These are phyloP conservation scores for Balearica regulorum DNA, from an alignment of 2,797 vertebrate species.

Conservation along the genomic window DNA sequence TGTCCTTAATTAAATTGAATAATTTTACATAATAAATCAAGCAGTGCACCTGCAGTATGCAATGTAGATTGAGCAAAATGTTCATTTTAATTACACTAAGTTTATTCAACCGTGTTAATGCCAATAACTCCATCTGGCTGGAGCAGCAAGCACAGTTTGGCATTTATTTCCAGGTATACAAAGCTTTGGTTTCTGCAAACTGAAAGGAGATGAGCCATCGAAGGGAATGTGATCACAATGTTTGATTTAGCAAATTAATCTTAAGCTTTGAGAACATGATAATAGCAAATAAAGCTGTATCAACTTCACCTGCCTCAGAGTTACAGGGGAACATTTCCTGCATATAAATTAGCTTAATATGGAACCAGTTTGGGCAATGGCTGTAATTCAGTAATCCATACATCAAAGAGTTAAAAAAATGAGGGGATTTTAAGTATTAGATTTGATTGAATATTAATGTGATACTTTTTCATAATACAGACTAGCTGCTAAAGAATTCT, in stretches of 20 bases:
- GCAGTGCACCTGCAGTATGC: not conserved
- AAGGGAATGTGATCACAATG: not conserved
- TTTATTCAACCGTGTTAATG: conserved; percentile 18
- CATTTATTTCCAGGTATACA: conserved; percentile 17
- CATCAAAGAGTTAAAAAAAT: not conserved
- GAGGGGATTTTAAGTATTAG: not conserved
- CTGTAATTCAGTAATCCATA: not conserved
- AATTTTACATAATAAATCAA: conserved; percentile 11
- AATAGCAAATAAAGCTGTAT: not conserved
- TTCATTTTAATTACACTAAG: conserved; percentile 30
- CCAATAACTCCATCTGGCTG: conserved; percentile 36
- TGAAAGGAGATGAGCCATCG: not conserved
- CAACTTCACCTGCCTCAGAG: not conserved
- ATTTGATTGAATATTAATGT: not conserved
- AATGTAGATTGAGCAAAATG: not conserved
- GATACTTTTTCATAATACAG: not conserved
- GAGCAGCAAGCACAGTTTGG: not conserved
- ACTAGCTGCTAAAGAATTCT: not conserved
- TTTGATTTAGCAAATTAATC: conserved; percentile 33
- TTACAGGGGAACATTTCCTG: not conserved
- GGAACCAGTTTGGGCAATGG: not conserved
- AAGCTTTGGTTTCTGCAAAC: not conserved
- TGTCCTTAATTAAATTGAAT: not conserved
- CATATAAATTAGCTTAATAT: not conserved
- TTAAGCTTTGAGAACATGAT: not conserved